Evolutionary conservation across 23 tunicate genomes (phyloP), one percentile per base, ranked within the genome.

Genomic region (Oikopleura vanhoeffeni): DNA sequence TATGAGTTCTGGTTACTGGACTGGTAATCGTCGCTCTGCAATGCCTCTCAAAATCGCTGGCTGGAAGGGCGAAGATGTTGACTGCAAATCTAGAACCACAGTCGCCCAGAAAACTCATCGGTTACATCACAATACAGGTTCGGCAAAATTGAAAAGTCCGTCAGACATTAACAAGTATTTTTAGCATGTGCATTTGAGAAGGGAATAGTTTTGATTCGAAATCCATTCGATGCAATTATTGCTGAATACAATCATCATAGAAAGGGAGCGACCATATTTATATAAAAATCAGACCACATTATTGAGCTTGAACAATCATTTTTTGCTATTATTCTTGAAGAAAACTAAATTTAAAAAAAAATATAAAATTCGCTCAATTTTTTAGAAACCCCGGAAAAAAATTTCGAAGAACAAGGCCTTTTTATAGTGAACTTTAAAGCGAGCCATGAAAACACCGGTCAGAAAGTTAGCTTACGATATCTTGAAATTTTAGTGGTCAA

Each of bases 91-190:
- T 2, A 28, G 79, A 32, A 18, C 34, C 34, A 71, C 79, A 18
- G 32, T 71, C 79, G 79, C 79, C 34, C 79, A 71, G 32, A 71
- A 71, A 30, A 71, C 79, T 2, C 79, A 71, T 30, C 27, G 79
- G 79, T 38, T 71, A 2, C 79, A 71, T 71, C 27, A 71, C 79
- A 71, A 71, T 71, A 18, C 27, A 71, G 79, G 79, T 71, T 8
- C 8, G 18, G 60, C 60, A 18, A 49, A 49, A 8, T n/a, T n/a
- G n/a, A n/a, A n/a, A n/a, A n/a, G n/a, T 49, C 8, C 18, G 18
- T 49, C 18, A 18, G 18, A 49, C 8, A 8, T 49, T 8, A 8
- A 8, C 18, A 49, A 49, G 60, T 49, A 8, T 49, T 18, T 49
- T 49, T 49, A 71, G 79, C 79, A 71, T 71, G 79, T 38, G 38